Evolutionary conservation across 2,797 vertebrate genomes (phyloP), one percentile per base, ranked within the genome.

Genomic region (Bucorvus abyssinicus): DNA sequence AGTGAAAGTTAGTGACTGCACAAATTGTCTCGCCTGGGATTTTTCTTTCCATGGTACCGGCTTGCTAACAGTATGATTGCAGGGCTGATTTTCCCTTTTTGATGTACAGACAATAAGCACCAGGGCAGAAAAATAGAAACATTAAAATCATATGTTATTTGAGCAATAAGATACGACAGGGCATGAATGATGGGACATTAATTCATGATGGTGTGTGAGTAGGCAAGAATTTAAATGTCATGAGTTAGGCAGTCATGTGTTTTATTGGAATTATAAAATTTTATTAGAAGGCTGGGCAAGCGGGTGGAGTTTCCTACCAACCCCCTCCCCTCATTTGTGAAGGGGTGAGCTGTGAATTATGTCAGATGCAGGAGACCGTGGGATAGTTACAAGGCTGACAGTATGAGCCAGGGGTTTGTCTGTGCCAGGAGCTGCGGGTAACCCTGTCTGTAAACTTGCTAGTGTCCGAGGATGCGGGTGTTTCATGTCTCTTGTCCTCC

Each of bases 261-360:
- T 97, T 97, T 97, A 97, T 97, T 92, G 44, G 75, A 91, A 85
- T 94, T 64, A 94, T 97, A 96, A 97, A 95, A 92, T 85, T 93
- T 97, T 94, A 96, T 91, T 93, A 80, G 68, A 86, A 75, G 91
- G 60, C 53, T 30, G 80, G 74, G 53, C 1, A 3, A 78, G 20
- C 7, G 47, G 53, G 71, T 40, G 76, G 75, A 70, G 71, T 45
- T 92, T 69, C 23, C 34, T 29, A 53, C n/a, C 17, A 57, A 8
- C 22, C 38, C 17, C 23, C n/a, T 53, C 52, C 60, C 15, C 23
- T 17, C 71, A 9, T 83, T 71, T 71, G 47, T 57, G 91, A 84
- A 68, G 69, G 57, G 36, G 21, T 38, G 79, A 75, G 22, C 8
- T 32, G 32, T 34, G 59, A 81, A n/a, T 89, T 74, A 24, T 2